These are phyloP conservation scores for Acipenser ruthenus DNA, from an alignment of 2,797 vertebrate genomes.

Conservation along the genomic window DNA sequence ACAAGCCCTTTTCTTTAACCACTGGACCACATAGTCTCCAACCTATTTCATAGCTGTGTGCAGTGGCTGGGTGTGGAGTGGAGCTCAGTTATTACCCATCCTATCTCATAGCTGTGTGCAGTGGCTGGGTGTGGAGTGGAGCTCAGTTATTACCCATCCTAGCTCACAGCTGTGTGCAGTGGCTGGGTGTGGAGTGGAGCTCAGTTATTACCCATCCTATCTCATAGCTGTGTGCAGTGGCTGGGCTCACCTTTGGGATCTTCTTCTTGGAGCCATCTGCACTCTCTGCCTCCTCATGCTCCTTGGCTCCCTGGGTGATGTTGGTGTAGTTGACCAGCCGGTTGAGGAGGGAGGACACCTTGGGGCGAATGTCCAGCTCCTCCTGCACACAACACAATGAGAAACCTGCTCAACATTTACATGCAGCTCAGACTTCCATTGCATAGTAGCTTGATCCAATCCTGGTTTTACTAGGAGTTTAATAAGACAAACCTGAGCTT, in stretches of 20 bases:
- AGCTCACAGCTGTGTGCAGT: not conserved
- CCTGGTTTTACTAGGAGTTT: too few relatives aligned
- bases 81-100: too few relatives aligned
- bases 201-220: too few relatives aligned
- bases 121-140: too few relatives aligned
- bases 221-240: constrained; percentile 27
- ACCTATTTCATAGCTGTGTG: too few relatives aligned
- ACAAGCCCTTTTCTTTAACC: too few relatives aligned
- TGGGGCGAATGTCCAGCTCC: constrained; percentile 92
- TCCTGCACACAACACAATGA: constrained; percentile 60
- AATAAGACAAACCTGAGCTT: too few relatives aligned
- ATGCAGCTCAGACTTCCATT: not conserved
- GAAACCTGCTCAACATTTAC: constrained; percentile 1
- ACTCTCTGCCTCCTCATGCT: constrained; percentile 91
- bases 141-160: not conserved
- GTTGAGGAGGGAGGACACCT: constrained; percentile 94
- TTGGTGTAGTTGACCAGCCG: constrained; percentile 96
- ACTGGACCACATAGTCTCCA: too few relatives aligned
- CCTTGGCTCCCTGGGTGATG: constrained; percentile 91
- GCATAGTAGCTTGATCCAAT: too few relatives aligned
- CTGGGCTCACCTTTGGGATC: constrained; percentile 75
- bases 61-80: too few relatives aligned
- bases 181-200: not conserved
- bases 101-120: too few relatives aligned
- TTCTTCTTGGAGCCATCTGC: constrained; percentile 67